Conservation (phyloP, 2,797 vertebrate species). For the Amblyopsis hoosieri region DNA sequence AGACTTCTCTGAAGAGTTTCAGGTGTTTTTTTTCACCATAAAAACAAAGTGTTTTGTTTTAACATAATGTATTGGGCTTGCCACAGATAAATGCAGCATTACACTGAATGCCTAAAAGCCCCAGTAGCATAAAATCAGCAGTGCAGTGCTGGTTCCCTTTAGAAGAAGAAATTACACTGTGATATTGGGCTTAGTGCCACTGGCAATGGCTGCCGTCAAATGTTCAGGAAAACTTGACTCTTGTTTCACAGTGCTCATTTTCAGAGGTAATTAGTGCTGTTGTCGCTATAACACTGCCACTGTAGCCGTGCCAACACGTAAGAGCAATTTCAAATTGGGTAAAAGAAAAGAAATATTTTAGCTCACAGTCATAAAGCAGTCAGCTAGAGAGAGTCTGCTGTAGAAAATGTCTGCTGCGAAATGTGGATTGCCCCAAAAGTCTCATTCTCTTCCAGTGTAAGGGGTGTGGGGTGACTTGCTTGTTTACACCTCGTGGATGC, state of each 20-base stretch:
- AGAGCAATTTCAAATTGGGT: conserved; percentile 53
- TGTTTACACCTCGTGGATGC: conserved; percentile 65
- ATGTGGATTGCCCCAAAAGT: conserved; percentile 46
- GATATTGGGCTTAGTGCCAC: conserved; percentile 70
- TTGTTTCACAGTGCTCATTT: conserved; percentile 63
- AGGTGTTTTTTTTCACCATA: conserved; percentile 15
- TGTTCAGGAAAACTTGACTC: conserved; percentile 58
- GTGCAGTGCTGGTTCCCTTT: conserved; percentile 51
- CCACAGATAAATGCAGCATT: conserved; percentile 36
- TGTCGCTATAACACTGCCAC: conserved; percentile 58
- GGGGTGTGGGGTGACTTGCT: conserved; percentile 57
- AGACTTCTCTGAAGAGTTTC: conserved; percentile 14
- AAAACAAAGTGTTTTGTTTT: conserved; percentile 32
- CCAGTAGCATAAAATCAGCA: conserved; percentile 48
- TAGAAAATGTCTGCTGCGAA: conserved; percentile 29
- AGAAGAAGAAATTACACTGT: conserved; percentile 63
- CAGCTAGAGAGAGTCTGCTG: conserved; percentile 40
- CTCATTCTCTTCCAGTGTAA: conserved; percentile 55
- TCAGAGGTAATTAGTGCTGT: conserved; percentile 72
- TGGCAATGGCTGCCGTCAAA: conserved; percentile 50
- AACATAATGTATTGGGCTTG: conserved; percentile 56
- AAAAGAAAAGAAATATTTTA: conserved; percentile 52
- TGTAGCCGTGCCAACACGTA: conserved; percentile 63
- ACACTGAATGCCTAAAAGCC: conserved; percentile 39
- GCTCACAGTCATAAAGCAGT: conserved; percentile 34